These are phyloP conservation scores for Lottia scabra DNA, from an alignment of 2,888 invertebrate species.

Conservation along the genomic window DNA sequence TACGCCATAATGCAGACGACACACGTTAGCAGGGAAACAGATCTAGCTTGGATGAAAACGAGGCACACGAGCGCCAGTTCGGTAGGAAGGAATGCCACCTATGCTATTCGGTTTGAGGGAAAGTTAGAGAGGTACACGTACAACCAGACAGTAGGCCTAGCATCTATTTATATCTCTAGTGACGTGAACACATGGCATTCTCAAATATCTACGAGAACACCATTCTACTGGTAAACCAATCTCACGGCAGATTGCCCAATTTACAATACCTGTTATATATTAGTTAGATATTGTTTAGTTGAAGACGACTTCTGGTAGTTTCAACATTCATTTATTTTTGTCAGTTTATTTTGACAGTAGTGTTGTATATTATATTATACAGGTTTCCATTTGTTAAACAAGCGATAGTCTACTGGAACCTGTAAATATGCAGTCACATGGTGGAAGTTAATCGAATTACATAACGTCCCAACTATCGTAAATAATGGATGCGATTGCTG, in stretches of 20 bases:
- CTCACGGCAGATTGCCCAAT: slow-evolving; percentile 1
- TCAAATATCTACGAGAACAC: neutral
- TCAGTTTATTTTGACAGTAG: too few relatives aligned
- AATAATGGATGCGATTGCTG: too few relatives aligned
- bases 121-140: slow-evolving; percentile 12
- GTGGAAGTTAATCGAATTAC: too few relatives aligned
- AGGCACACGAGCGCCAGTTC: neutral
- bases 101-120: slow-evolving; percentile 1
- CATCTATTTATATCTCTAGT: neutral
- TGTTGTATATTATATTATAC: too few relatives aligned
- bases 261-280: neutral
- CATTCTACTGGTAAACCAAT: too few relatives aligned
- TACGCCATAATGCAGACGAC: slow-evolving; percentile 13
- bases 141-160: neutral
- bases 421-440: too few relatives aligned
- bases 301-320: too few relatives aligned
- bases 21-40: neutral
- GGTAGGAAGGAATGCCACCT: slow-evolving; percentile 1
- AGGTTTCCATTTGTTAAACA: too few relatives aligned
- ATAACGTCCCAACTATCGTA: too few relatives aligned
- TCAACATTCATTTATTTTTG: too few relatives aligned
- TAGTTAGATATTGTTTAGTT: too few relatives aligned
- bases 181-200: neutral
- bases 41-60: slow-evolving; percentile 1
- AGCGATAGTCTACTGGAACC: too few relatives aligned